Evolutionary conservation across 1,140 invertebrate species (phyloP).

Genomic region (Drosophila parabipectinata): DNA sequence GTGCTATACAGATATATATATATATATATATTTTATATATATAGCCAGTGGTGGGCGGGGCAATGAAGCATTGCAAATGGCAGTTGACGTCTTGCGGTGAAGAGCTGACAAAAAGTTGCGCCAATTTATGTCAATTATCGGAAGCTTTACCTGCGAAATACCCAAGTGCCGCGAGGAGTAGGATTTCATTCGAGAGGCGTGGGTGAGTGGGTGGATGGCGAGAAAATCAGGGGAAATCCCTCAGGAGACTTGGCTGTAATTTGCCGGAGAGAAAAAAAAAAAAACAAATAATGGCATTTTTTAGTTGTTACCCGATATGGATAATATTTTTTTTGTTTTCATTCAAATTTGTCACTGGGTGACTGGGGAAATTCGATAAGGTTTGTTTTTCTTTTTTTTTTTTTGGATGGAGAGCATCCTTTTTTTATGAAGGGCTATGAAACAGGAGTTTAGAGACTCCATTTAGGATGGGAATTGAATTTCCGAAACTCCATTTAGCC

Average conservation of each 20-base stretch:
- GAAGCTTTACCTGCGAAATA: constrained; percentile 52
- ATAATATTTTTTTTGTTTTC: constrained; percentile 20
- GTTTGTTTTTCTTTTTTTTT: neutral
- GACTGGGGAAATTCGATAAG: constrained; percentile 37
- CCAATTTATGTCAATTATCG: constrained; percentile 81
- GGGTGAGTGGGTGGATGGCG: neutral
- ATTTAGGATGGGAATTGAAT: constrained; percentile 26
- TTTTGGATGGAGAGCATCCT: constrained; percentile 6
- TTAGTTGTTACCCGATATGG: constrained; percentile 43
- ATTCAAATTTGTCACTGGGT: constrained; percentile 46
- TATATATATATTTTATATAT: constrained; percentile 6
- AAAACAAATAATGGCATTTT: constrained; percentile 50
- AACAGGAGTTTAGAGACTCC: constrained; percentile 10
- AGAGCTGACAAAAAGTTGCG: constrained; percentile 79
- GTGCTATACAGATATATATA: constrained; percentile 31
- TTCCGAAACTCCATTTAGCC: constrained; percentile 10
- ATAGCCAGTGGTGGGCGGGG: constrained; percentile 29
- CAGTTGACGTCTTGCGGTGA: constrained; percentile 75
- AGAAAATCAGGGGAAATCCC: constrained; percentile 23
- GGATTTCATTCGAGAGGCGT: constrained; percentile 16
- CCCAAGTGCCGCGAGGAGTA: constrained; percentile 21
- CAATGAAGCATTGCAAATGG: constrained; percentile 74
- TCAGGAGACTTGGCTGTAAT: constrained; percentile 24
- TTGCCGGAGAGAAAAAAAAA: constrained; percentile 25
- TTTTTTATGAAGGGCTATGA: constrained; percentile 13